A percentile compares a stretch with the other conserved stretches of the same genome.
Evolutionary conservation across 2,113 vertebrate species (phyloP).

Genomic region (Hypanus sabinus): DNA sequence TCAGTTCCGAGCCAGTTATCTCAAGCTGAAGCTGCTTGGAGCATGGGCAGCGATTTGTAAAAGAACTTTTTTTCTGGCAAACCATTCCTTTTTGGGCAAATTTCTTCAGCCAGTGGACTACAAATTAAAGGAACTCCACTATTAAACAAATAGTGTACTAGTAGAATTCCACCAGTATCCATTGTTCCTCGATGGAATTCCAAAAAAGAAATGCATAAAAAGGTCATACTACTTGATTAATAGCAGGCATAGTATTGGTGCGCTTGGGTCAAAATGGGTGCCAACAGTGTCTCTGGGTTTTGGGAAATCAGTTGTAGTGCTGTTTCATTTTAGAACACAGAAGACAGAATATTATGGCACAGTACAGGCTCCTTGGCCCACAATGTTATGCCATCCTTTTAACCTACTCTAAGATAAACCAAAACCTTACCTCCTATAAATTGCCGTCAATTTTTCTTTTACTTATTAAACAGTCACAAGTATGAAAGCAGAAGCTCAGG

Average conservation of each 20-base stretch:
- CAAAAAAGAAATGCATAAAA: neutral
- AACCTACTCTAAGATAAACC: too few relatives aligned
- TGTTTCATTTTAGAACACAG: neutral
- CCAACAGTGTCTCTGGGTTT: neutral
- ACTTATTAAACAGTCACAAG: neutral
- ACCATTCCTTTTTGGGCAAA: neutral
- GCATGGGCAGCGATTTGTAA: too few relatives aligned
- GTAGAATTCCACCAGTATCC: neutral
- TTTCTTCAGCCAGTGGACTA: neutral
- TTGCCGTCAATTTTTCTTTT: too few relatives aligned
- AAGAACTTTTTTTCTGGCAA: neutral
- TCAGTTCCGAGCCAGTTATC: neutral
- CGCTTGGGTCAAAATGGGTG: neutral
- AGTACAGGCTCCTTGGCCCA: too few relatives aligned
- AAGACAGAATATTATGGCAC: too few relatives aligned
- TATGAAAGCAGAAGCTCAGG: neutral
- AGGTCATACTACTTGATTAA: neutral
- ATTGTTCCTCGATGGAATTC: neutral
- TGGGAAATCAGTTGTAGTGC: neutral
- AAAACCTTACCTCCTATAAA: too few relatives aligned
- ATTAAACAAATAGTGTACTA: neutral
- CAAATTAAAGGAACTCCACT: neutral
- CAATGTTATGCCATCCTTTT: too few relatives aligned
- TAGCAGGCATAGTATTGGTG: neutral
- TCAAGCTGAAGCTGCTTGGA: too few relatives aligned